Evolutionary conservation across 2,797 vertebrate species (phyloP), one percentile per base, ranked within the genome.

Genomic region (Chiroxiphia lanceolata): DNA sequence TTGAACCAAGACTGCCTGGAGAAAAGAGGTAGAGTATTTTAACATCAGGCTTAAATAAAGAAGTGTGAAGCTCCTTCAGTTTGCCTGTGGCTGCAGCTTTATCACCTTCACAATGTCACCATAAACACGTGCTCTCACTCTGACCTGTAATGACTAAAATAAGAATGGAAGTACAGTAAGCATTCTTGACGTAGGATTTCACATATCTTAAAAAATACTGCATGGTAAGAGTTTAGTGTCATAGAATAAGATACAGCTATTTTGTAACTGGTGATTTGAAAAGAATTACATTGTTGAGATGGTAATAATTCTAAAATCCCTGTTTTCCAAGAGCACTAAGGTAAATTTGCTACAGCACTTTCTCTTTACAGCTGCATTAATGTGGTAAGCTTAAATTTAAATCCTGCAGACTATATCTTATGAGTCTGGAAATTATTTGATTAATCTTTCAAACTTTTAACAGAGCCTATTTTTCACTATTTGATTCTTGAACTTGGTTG

Each of bases 21-120:
- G 67, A 83, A 90, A 87, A 95, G 18, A 88, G 53, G 90, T 64
- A 48, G 83, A 89, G 95, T 59, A 79, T 91, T 91, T 96, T 69
- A 85, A 47, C 44, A 80, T 45, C 48, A 83, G 21, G 18, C 23
- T 80, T 90, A 94, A 96, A 93, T 76, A 90, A 89, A 96, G 77
- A 87, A 93, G 82, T 47, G 65, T 67, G 72, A n/a, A 80, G 9
- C 6, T 53, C 67, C 54, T 92, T 85, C 26, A 89, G 23, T 15
- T 65, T 93, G 47, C 87, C 40, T 85, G 40, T 68, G 65, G 31
- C 33, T 70, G 54, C 50, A 75, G 44, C 38, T 92, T 96, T 81
- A 83, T 93, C 88, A 92, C 48, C 33, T 92, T 96, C 88, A 80
- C 56, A 89, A 86, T 92, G 67, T 90, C 79, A 68, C 40, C n/a